Evolutionary conservation across 1,140 invertebrate species (phyloP).

Genomic region (Propsilocerus akamusi): DNA sequence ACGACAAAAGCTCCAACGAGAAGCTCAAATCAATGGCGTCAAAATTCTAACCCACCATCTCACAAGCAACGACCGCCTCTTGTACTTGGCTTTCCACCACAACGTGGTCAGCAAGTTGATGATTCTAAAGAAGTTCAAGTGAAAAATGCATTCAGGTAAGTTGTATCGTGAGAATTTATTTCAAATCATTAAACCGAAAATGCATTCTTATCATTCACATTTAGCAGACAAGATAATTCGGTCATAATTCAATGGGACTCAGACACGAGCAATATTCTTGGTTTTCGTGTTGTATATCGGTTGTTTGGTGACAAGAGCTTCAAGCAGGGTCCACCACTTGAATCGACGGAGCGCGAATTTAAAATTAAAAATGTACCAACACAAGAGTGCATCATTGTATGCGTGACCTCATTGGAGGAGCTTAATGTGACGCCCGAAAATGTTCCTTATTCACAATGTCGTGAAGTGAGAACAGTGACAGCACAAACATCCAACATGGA

Average conservation of each 20-base stretch:
- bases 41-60: slow-evolving; percentile 16
- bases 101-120: slow-evolving; percentile 35
- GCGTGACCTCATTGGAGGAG: slow-evolving; percentile 76
- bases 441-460: slow-evolving; percentile 70
- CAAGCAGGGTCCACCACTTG: slow-evolving; percentile 70
- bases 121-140: slow-evolving; percentile 61
- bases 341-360: slow-evolving; percentile 72
- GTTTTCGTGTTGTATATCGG: slow-evolving; percentile 75
- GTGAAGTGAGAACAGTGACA: slow-evolving; percentile 68
- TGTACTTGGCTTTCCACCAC: slow-evolving; percentile 44
- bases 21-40: slow-evolving; percentile 25
- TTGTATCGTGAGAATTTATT: no score
- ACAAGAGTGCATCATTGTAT: slow-evolving; percentile 83
- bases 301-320: slow-evolving; percentile 79
- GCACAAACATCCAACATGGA: slow-evolving; percentile 75
- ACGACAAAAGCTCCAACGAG: slow-evolving; percentile 13
- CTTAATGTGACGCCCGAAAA: slow-evolving; percentile 65
- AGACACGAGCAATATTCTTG: slow-evolving; percentile 62
- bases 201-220: no score
- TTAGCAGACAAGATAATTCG: slow-evolving; percentile 55
- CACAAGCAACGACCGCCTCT: slow-evolving; percentile 44
- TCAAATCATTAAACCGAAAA: no score
- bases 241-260: slow-evolving; percentile 85
- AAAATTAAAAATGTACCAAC: slow-evolving; percentile 81
- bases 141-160: slow-evolving; percentile 46